Percentiles rank a stretch among this genome's conserved stretches.
phyloP scores from a whole-genome alignment of 1,140 invertebrate genomes.

The Spodoptera litura region DNA sequence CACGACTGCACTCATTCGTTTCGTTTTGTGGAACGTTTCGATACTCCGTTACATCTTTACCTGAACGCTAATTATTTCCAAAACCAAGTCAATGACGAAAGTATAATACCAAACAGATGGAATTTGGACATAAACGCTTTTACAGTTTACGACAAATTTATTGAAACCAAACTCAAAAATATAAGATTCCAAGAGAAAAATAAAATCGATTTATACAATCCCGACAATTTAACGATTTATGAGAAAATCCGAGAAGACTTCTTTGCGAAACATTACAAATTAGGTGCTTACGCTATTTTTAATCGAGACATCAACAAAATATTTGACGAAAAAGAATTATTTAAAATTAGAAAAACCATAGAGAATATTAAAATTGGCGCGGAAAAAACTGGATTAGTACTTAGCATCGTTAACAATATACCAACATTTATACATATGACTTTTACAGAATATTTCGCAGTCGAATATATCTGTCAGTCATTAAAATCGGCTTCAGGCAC shows the following conservation, averaged over 20 bases:
- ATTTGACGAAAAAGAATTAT: background rate
- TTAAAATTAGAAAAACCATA: background rate
- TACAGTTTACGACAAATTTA: conserved; percentile 24
- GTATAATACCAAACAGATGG: background rate
- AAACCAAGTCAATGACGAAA: conserved; percentile 8
- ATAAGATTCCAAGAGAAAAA: conserved; percentile 46
- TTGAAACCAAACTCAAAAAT: conserved; percentile 38
- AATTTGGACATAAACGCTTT: conserved; percentile 24
- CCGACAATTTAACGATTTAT: conserved; percentile 6
- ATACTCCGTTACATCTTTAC: conserved; percentile 2
- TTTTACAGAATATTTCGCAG: conserved; percentile 28
- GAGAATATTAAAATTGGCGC: background rate
- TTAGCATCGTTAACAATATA: background rate
- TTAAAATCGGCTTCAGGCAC: background rate
- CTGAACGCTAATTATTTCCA: conserved; percentile 2
- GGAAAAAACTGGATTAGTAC: conserved; percentile 22
- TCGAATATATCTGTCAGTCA: conserved; percentile 23
- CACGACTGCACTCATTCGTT: background rate
- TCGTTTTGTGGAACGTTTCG: too few species aligned
- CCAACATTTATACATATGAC: conserved; percentile 22
- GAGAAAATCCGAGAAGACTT: conserved; percentile 10
- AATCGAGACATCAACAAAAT: background rate
- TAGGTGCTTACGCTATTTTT: conserved; percentile 30
- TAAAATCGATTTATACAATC: conserved; percentile 28
- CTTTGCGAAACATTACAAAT: conserved; percentile 16